A percentile compares a stretch with the other conserved stretches of the same genome.
phyloP scores from a whole-genome alignment of 2,888 invertebrate species.

The Petrophora chlorosata region DNA sequence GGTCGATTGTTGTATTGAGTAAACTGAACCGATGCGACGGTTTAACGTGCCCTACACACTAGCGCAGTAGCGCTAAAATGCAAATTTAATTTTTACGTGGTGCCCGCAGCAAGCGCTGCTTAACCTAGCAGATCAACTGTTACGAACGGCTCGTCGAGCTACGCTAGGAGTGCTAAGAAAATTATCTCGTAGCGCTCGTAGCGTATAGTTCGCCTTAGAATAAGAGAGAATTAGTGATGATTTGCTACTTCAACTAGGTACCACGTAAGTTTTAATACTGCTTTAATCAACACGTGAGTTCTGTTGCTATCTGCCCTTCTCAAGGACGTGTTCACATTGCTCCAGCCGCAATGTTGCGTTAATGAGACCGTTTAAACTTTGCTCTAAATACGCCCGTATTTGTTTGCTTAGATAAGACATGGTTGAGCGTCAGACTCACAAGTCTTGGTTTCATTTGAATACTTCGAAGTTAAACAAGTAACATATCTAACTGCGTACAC shows the following conservation, averaged over 20 bases:
- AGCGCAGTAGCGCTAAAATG: too few relatives aligned
- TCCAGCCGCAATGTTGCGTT: constrained; percentile 32
- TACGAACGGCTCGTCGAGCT: too few relatives aligned
- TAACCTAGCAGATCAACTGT: too few relatives aligned
- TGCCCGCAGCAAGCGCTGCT: too few relatives aligned
- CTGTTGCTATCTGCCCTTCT: constrained; percentile 29
- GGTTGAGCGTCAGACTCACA: constrained; percentile 6
- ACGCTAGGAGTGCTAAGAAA: too few relatives aligned
- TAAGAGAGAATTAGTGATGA: not conserved
- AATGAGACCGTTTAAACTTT: constrained; percentile 36
- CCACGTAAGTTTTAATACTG: constrained; percentile 2
- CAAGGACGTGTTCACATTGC: constrained; percentile 31
- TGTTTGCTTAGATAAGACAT: constrained; percentile 31
- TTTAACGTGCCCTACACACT: too few relatives aligned
- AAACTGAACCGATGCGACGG: too few relatives aligned
- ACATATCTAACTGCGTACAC: too few relatives aligned
- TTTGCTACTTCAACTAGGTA: not conserved
- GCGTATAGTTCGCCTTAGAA: not conserved
- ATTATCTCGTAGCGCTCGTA: not conserved
- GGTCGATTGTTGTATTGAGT: too few relatives aligned
- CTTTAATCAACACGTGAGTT: not conserved
- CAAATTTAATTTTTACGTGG: too few relatives aligned
- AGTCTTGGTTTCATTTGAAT: too few relatives aligned
- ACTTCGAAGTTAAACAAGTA: too few relatives aligned
- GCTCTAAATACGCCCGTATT: constrained; percentile 23